Base-by-base conservation (phyloP, 1,140 invertebrate species). In the Drusus annulatus region DNA sequence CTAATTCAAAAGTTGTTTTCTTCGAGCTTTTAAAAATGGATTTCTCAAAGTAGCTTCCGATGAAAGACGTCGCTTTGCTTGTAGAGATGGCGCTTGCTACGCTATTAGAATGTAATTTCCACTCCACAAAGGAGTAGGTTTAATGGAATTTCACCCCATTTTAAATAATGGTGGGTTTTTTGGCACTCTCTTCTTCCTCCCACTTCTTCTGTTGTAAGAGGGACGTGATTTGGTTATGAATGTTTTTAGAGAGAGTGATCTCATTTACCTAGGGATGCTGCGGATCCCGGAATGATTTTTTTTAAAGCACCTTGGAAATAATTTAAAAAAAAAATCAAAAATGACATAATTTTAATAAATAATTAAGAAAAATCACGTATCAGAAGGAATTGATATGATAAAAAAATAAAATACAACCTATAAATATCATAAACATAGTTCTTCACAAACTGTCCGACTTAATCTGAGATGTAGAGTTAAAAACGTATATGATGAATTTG, bases 211-310 rank as follows among this genome's bases (percentile, higher is more conserved):
- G 76, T 78, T 78, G 76, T 78, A 62, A 63, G 45, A 50, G 62
- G 21, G 25, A 78, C 76, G 76, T 78, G 76, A 65, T 78, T 78
- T 78, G 76, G 45, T 54, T 78, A 63, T 69, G 31, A 78, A 78
- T 54, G 17, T 52, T 50, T 51, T 23, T 50, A 45, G 50, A 15
- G n/a, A 19, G 51, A 78, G 62, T 78, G 76, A 69, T 69, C 23
- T 68, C n/a, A 31, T 63, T 65, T 50, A 21, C 58, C 50, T 5
- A n/a, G 10, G 17, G 31, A 45, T 77, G n/a, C 19, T 1, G 76
- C 31, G 63, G 19, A 62, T n/a, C n/a, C n/a, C n/a, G n/a, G n/a
- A n/a, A n/a, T n/a, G n/a, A n/a, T n/a, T n/a, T n/a, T n/a, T n/a
- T n/a, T n/a, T n/a, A n/a, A n/a, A n/a, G n/a, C n/a, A n/a, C n/a